A percentile compares a stretch with the other conserved stretches of the same genome.
phyloP scores from a whole-genome alignment of 2,113 vertebrate species.

The Terrapene triunguis region DNA sequence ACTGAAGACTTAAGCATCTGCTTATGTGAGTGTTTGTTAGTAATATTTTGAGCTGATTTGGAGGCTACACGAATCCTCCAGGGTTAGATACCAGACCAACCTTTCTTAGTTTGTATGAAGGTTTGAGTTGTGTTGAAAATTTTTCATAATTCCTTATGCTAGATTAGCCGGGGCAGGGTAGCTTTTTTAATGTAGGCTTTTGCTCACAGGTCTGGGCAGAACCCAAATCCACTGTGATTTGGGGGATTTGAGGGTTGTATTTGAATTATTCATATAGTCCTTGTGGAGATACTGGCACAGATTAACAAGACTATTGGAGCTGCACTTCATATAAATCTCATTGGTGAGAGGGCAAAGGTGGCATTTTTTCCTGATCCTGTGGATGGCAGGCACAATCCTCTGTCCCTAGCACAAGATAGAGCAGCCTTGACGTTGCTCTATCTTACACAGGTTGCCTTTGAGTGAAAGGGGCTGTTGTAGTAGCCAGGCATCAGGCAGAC shows the following conservation, averaged over 20 bases:
- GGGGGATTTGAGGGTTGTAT: constrained; percentile 34
- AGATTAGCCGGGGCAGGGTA: constrained; percentile 12
- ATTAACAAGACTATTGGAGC: neutral
- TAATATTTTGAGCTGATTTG: constrained; percentile 8
- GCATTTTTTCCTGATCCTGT: neutral
- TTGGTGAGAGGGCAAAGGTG: neutral
- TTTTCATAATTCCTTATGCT: neutral
- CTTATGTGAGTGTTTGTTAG: neutral
- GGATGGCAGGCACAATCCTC: neutral
- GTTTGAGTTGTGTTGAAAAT: neutral
- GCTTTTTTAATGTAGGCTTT: neutral
- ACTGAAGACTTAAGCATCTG: constrained; percentile 40
- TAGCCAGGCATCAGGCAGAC: neutral
- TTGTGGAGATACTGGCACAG: neutral
- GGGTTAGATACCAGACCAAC: neutral
- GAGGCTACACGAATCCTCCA: neutral
- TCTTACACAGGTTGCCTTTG: neutral
- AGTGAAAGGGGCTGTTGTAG: neutral
- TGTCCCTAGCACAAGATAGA: neutral
- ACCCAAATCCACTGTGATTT: neutral
- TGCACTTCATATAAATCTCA: neutral
- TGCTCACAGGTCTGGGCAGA: constrained; percentile 21
- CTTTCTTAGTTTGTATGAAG: neutral
- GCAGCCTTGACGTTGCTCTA: neutral
- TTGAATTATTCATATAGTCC: constrained; percentile 26